These are phyloP conservation scores for Microctenopoma stevenorrisi DNA, from an alignment of 2,797 vertebrate genomes.

Conservation along the genomic window DNA sequence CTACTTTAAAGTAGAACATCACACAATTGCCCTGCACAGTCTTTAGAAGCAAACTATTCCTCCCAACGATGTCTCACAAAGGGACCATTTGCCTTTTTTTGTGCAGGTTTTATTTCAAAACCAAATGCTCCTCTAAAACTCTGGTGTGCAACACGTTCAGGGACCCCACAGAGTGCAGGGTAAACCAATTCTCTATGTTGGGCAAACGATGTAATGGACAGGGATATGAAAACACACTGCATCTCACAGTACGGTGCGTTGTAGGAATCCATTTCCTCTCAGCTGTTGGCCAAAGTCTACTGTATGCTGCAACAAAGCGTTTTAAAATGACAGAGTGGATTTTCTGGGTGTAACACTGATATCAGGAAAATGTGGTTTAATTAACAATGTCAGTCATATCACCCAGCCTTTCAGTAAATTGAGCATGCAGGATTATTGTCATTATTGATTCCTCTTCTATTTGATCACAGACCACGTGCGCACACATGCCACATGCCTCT, in stretches of 20 bases:
- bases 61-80: no score
- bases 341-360: not conserved
- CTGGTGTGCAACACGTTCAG: no score
- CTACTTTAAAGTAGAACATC: no score
- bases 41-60: no score
- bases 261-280: not conserved
- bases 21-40: no score
- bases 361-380: not conserved
- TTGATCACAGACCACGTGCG: constrained; percentile 17
- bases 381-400: not conserved
- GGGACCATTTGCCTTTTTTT: no score
- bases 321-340: not conserved
- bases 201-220: not conserved
- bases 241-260: not conserved
- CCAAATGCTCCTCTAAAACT: no score
- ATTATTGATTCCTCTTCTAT: not conserved
- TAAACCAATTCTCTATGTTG: not conserved
- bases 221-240: not conserved
- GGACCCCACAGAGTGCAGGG: no score
- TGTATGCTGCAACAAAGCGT: not conserved
- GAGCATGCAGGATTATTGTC: not conserved
- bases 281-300: not conserved
- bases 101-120: no score
- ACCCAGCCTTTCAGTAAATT: not conserved
- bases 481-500: constrained; percentile 5